These are phyloP conservation scores for Hypomecis punctinalis DNA, from an alignment of 2,888 invertebrate species.

Conservation along the genomic window DNA sequence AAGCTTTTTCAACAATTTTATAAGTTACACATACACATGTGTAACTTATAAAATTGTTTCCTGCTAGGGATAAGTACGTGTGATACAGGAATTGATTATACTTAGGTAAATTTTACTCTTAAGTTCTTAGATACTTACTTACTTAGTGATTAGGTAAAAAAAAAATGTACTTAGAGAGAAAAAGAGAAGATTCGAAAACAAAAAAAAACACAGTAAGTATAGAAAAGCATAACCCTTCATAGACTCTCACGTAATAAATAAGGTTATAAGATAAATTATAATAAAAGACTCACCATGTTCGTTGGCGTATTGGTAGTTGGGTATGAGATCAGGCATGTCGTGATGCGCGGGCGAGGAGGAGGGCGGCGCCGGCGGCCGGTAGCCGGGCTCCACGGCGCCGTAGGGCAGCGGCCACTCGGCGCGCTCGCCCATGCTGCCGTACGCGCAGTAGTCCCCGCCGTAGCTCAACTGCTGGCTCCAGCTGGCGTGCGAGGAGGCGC, in stretches of 20 bases:
- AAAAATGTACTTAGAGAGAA: too few relatives aligned
- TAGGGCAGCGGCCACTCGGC: slow-evolving; percentile 73
- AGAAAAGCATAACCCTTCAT: too few relatives aligned
- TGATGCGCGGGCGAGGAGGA: slow-evolving; percentile 69
- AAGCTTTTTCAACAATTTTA: too few relatives aligned
- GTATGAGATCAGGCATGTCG: slow-evolving; percentile 74
- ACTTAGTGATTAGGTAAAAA: too few relatives aligned
- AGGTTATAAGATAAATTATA: not conserved
- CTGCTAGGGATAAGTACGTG: too few relatives aligned
- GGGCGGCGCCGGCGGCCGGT: slow-evolving; percentile 65
- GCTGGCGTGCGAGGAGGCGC: slow-evolving; percentile 93
- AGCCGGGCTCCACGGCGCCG: slow-evolving; percentile 66
- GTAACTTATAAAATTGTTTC: too few relatives aligned
- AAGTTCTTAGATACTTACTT: too few relatives aligned
- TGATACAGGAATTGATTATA: too few relatives aligned
- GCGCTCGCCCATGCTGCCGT: slow-evolving; percentile 72
- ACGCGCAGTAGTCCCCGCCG: slow-evolving; percentile 79
- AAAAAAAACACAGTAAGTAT: too few relatives aligned
- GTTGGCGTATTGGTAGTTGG: slow-evolving; percentile 80
- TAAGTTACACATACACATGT: too few relatives aligned
- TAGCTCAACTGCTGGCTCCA: slow-evolving; percentile 86
- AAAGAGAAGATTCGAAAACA: too few relatives aligned
- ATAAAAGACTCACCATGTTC: slow-evolving; percentile 74
- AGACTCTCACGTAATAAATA: not conserved
- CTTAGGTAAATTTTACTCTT: too few relatives aligned